Base-by-base conservation (phyloP, 2,797 vertebrate species). In the Adrianichthys oophorus region DNA sequence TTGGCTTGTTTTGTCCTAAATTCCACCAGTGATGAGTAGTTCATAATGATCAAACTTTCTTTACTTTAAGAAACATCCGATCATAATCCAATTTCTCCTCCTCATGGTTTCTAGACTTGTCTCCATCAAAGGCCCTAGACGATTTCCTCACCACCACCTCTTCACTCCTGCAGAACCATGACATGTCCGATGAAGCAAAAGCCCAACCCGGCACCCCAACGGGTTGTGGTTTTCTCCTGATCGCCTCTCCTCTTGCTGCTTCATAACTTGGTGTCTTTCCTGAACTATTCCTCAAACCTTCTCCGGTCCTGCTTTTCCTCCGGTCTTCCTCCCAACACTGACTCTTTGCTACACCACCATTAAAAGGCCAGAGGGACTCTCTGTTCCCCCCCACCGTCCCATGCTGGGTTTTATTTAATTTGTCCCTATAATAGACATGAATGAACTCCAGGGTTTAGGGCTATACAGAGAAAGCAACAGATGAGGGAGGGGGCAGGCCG, bases 361-460 rank as follows among this genome's bases (percentile, higher is more conserved):
- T 13, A 40, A 16, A 37, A 13, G 48, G 59, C 54, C 78, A 15
- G 60, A 7, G 50, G 16, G 62, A 51, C 78, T 82, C 70, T 85
- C 76, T 0, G 51, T 83, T 74, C 65, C 70, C 71, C 73, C 72
- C 73, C 50, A 41, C 32, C 50, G 29, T 71, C 78, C 73, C 70
- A 72, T 69, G 51, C 72, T 19, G 69, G 61, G 76, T 85, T 96
- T 98, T 96, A 98, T 98, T 98, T 98, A 96, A 98, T 98, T 98
- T 95, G 95, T 92, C 93, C 91, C 91, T 92, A 96, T 95, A 96
- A 97, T 95, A 86, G 95, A 92, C 91, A 89, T 93, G 91, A 94
- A 93, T 95, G 94, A 95, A 94, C 92, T 72, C 74, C 19, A 90
- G 95, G 93, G 93, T 93, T 92, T 93, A 91, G 92, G 93, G 93